phyloP scores from a whole-genome alignment of 2,797 vertebrate species.

The Coracias cyanogaster region DNA sequence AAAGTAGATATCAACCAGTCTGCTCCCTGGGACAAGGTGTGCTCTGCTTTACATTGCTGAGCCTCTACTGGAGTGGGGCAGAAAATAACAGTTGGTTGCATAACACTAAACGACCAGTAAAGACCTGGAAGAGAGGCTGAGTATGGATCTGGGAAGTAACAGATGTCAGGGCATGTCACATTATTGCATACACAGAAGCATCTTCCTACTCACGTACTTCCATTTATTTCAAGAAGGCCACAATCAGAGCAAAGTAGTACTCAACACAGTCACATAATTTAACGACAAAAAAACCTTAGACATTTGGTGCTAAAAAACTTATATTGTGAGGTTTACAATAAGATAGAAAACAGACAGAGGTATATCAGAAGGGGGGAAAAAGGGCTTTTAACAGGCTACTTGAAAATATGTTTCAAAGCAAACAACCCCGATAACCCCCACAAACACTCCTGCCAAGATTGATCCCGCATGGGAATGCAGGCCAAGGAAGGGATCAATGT shows the following conservation, averaged over 20 bases:
- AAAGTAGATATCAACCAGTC: not conserved
- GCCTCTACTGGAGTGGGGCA: not conserved
- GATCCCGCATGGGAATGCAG: fast-evolving
- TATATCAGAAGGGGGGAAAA: not conserved
- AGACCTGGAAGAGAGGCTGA: not conserved
- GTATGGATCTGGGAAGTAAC: not conserved
- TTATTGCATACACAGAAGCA: not conserved
- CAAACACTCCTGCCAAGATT: not conserved
- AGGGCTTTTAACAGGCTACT: not conserved
- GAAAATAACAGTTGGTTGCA: not conserved
- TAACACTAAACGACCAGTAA: not conserved
- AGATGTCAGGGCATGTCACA: not conserved
- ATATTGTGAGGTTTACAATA: not conserved
- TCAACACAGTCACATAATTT: constrained; percentile 1
- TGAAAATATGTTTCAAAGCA: constrained; percentile 35
- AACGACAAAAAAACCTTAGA: not conserved
- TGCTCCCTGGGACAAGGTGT: not conserved
- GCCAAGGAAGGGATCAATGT: not conserved
- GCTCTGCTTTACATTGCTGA: not conserved
- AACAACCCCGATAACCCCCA: not conserved
- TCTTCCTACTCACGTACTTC: not conserved
- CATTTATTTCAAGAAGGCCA: not conserved
- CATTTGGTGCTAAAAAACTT: not conserved
- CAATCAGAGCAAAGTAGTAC: not conserved
- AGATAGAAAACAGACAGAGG: not conserved